These are phyloP conservation scores for Sebastes itinus DNA, from an alignment of 2,797 vertebrate species.

Conservation along the genomic window DNA sequence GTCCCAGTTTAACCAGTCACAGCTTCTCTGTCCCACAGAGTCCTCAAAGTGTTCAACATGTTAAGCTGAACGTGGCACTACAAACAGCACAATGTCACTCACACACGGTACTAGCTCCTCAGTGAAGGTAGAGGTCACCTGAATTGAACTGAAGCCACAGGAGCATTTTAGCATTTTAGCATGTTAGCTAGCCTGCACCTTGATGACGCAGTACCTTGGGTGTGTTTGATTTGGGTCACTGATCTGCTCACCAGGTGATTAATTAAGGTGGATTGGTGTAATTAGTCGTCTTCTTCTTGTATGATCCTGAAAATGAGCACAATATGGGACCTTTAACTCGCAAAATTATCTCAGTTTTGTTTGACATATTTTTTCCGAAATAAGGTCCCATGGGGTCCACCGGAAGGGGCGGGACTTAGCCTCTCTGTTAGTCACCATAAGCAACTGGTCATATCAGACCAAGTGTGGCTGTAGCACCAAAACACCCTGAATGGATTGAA, in stretches of 20 bases:
- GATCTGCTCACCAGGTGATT: neutral
- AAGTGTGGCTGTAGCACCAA: neutral
- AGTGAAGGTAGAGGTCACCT: fast-evolving
- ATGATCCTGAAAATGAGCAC: too few relatives aligned
- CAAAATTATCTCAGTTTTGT: too few relatives aligned
- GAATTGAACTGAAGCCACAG: neutral
- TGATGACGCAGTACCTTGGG: fast-evolving
- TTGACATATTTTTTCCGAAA: too few relatives aligned
- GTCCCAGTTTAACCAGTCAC: neutral
- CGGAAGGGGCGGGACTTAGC: fast-evolving
- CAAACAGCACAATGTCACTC: too few relatives aligned
- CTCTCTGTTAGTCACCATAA: neutral
- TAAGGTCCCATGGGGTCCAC: too few relatives aligned
- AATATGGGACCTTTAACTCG: too few relatives aligned
- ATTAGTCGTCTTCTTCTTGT: too few relatives aligned
- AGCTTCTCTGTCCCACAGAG: neutral
- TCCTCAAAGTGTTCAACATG: neutral
- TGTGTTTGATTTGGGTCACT: neutral
- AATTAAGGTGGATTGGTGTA: neutral
- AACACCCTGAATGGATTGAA: neutral
- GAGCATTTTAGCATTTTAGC: neutral
- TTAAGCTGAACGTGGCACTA: fast-evolving
- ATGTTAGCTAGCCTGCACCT: neutral
- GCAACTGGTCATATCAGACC: neutral
- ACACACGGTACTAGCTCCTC: too few relatives aligned